phyloP scores from a whole-genome alignment of 2,113 vertebrate species.

The Talpa occidentalis region DNA sequence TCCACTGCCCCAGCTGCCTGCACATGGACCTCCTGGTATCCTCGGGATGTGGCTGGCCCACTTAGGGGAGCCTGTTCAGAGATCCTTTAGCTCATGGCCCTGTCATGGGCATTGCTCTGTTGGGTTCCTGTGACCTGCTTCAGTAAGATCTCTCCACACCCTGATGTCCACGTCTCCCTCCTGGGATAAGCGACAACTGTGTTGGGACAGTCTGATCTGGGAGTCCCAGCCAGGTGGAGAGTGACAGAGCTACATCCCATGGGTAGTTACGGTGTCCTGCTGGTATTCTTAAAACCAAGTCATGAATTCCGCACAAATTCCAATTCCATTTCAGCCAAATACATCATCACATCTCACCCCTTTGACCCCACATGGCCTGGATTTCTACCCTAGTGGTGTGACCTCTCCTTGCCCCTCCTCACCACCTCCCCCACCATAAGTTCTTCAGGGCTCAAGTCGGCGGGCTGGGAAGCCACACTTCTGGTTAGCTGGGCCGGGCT shows the following conservation, averaged over 20 bases:
- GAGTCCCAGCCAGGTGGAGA: fast-evolving
- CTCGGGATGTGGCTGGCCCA: fast-evolving
- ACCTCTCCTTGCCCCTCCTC: background rate
- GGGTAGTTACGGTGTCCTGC: fast-evolving
- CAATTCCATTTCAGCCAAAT: background rate
- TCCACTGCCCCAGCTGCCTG: no score
- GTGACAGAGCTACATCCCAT: fast-evolving
- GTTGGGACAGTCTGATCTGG: background rate
- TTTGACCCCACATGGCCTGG: background rate
- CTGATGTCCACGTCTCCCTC: background rate
- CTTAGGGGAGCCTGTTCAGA: background rate
- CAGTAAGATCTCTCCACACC: background rate
- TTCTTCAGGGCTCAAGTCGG: background rate
- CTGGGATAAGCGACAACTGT: background rate
- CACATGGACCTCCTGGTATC: fast-evolving
- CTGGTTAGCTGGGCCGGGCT: background rate
- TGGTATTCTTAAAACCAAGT: background rate
- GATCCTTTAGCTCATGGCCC: background rate
- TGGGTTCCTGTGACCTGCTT: background rate
- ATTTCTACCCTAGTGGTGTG: background rate
- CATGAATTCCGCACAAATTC: background rate
- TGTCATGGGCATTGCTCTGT: background rate
- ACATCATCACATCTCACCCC: background rate
- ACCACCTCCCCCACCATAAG: background rate
- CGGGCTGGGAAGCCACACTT: background rate